A percentile compares a stretch with the other conserved stretches of the same genome.
Conservation (phyloP, 2,797 vertebrate genomes). For the Micropoecilia bifurca region DNA sequence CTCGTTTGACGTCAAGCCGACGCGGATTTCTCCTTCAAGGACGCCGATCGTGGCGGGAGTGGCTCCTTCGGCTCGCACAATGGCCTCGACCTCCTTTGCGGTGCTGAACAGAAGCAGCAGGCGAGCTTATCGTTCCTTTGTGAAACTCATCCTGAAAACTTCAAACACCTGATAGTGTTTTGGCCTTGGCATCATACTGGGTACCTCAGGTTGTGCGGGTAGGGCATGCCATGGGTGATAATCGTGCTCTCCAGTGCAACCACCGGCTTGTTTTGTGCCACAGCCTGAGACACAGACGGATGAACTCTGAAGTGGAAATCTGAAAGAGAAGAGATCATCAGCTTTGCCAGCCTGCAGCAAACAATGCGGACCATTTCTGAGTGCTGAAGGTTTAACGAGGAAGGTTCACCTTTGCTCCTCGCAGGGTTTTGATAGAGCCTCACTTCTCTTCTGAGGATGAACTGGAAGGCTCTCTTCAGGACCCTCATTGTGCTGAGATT, state of each 20-base stretch:
- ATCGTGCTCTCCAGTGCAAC: slow-evolving; percentile 93
- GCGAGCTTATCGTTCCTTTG: neutral
- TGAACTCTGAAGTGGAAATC: slow-evolving; percentile 84
- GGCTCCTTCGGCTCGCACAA: slow-evolving; percentile 82
- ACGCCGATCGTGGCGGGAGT: slow-evolving; percentile 87
- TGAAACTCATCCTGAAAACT: neutral
- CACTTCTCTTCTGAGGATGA: slow-evolving; percentile 63
- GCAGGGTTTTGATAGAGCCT: slow-evolving; percentile 57
- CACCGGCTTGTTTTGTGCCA: slow-evolving; percentile 83
- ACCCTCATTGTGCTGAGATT: slow-evolving; percentile 59
- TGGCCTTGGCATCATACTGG: neutral
- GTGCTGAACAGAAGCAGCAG: slow-evolving; percentile 72
- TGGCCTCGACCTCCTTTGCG: slow-evolving; percentile 87
- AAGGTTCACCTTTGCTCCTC: slow-evolving; percentile 68
- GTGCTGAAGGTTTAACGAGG: neutral
- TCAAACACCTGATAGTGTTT: neutral
- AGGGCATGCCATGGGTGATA: slow-evolving; percentile 93
- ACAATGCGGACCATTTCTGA: neutral
- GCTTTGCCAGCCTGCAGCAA: neutral
- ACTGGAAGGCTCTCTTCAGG: slow-evolving; percentile 58
- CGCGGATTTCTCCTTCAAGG: slow-evolving; percentile 81
- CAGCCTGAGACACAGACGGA: slow-evolving; percentile 82
- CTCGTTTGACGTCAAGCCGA: slow-evolving; percentile 84
- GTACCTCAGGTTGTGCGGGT: slow-evolving; percentile 90
- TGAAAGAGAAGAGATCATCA: slow-evolving; percentile 52